Evolutionary conservation across 2,797 vertebrate genomes (phyloP).

Genomic region (Melanotaenia parkinsoni): DNA sequence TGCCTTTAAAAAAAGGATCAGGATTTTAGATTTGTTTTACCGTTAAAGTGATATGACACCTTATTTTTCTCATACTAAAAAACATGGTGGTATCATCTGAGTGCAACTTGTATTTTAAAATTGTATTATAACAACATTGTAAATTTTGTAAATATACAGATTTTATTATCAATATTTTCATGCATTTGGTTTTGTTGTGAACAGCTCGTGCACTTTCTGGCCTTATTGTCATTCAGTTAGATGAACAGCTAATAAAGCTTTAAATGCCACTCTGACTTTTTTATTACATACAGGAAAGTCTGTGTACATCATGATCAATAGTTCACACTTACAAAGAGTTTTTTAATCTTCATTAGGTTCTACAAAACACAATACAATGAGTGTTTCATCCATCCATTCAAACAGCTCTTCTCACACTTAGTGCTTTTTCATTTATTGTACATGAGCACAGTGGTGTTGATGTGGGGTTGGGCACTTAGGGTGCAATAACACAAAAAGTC

Average conservation of each 20-base stretch:
- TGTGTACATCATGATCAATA: too few species aligned
- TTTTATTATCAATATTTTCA: slow-evolving; percentile 10
- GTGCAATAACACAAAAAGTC: too few species aligned
- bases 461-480: not conserved
- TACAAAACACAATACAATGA: too few species aligned
- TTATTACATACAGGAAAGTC: not conserved
- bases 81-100: not conserved
- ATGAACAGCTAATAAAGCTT: not conserved
- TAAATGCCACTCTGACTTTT: not conserved
- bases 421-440: not conserved
- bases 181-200: not conserved
- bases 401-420: too few species aligned
- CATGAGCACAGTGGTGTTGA: too few species aligned
- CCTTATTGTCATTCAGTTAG: not conserved
- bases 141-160: slow-evolving; percentile 49
- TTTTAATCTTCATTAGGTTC: too few species aligned
- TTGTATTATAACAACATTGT: slow-evolving; percentile 6
- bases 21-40: not conserved
- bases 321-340: too few species aligned
- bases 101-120: not conserved
- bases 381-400: too few species aligned
- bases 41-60: not conserved
- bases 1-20: not conserved
- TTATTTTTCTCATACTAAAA: not conserved
- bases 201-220: too few species aligned